phyloP scores from a whole-genome alignment of 2,797 vertebrate species.

The Hemitrygon akajei region DNA sequence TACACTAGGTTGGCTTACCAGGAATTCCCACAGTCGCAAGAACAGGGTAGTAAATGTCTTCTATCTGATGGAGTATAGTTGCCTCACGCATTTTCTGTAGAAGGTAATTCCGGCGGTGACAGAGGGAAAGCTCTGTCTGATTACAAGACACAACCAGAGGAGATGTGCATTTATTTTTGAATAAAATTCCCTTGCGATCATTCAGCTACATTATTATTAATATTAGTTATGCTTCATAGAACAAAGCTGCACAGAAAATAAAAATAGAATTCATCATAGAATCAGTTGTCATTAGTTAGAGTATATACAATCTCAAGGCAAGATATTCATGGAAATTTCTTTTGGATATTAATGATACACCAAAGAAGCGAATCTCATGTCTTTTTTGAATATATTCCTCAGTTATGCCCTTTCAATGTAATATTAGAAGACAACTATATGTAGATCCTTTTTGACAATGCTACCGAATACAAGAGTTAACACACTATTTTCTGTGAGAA shows the following conservation, averaged over 20 bases:
- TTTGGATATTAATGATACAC: too few species aligned
- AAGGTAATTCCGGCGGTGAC: background rate
- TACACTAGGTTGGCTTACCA: background rate
- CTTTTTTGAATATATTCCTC: too few species aligned
- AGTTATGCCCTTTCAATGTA: too few species aligned
- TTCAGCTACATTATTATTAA: background rate
- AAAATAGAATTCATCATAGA: background rate
- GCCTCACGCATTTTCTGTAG: background rate
- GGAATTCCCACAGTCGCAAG: background rate
- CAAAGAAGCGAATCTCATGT: too few species aligned
- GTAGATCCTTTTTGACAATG: too few species aligned
- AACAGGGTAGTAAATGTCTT: background rate
- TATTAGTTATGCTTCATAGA: background rate
- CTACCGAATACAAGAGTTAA: too few species aligned
- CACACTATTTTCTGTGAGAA: too few species aligned
- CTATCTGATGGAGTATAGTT: constrained; percentile 16
- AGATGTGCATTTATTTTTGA: background rate
- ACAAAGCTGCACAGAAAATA: background rate
- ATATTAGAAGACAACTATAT: too few species aligned
- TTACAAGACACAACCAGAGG: background rate
- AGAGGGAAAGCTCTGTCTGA: background rate
- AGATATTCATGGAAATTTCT: background rate
- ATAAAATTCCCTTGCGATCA: background rate
- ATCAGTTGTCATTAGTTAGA: background rate
- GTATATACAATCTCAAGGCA: background rate